Base-by-base conservation (phyloP, 2,797 vertebrate genomes). In the Eulemur coronatus region DNA sequence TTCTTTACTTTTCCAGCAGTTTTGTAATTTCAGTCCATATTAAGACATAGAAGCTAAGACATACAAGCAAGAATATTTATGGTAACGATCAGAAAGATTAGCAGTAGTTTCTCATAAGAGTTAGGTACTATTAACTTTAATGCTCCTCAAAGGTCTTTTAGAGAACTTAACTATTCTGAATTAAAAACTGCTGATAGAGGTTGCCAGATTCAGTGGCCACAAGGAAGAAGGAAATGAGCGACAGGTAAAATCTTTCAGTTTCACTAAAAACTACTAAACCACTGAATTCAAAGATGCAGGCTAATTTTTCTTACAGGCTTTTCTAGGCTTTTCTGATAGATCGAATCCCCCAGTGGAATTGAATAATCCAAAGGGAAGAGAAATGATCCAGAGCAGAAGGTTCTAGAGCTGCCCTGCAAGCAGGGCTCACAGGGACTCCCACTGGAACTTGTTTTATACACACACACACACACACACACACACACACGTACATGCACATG, bases 261-360 rank as follows among this genome's bases (percentile, higher is more conserved):
- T 95, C 69, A 87, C 70, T 35, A 69, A 97, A 97, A 96, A 55
- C n/a, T 57, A 69, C 52, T 69, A 72, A 81, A 76, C 55, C 22
- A 65, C 46, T 57, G 35, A 69, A 15, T 52, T 88, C 89, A 57
- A 67, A 72, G n/a, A 70, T 38, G 18, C 30, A 79, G 38, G 59
- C 1, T 57, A 17, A 50, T 33, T 43, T 61, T 79, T n/a, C 38
- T 33, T n/a, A 10, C 12, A 75, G 13, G 69, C 8, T 70, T 52
- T 57, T 84, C 3, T 69, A 78, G 14, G 7, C 18, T 13, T 52
- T 84, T 81, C n/a, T 33, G 12, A 52, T 63, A 12, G 22, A n/a
- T 75, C 43, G 82, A 2, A 50, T 70, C 38, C 43, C n/a, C 41
- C 13, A 46, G 72, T 48, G 43, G 80, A 78, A 50, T 5, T 43